These are phyloP conservation scores for Thymelicus lineola DNA, from an alignment of 2,888 invertebrate genomes.

Conservation along the genomic window DNA sequence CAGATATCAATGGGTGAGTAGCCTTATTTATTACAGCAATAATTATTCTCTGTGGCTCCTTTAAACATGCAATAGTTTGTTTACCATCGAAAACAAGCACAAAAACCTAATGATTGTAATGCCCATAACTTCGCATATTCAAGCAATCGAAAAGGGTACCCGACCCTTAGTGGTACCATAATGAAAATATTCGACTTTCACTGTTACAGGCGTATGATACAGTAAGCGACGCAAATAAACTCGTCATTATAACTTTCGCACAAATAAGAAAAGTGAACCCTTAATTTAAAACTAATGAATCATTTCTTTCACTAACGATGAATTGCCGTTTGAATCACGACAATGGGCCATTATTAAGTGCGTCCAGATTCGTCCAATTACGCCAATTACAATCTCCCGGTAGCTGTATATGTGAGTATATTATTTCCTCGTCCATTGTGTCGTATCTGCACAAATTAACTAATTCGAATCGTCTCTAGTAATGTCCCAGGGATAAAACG, in stretches of 20 bases:
- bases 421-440: slow-evolving; percentile 83
- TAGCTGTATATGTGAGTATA: slow-evolving; percentile 68
- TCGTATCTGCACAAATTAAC: slow-evolving; percentile 83
- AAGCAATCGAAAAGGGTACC: neutral
- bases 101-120: no score
- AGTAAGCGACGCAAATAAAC: neutral
- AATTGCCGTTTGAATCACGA: slow-evolving; percentile 81
- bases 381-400: slow-evolving; percentile 82
- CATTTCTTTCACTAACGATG: slow-evolving; percentile 79
- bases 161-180: no score
- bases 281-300: slow-evolving; percentile 77
- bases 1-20: slow-evolving; percentile 97
- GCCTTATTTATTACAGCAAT: neutral
- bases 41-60: no score
- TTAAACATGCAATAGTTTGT: no score
- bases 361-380: slow-evolving; percentile 84
- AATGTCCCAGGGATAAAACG: slow-evolving; percentile 43
- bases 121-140: neutral
- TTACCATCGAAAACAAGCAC: no score
- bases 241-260: slow-evolving; percentile 25
- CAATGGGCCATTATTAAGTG: slow-evolving; percentile 82
- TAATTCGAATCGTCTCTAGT: slow-evolving; percentile 69
- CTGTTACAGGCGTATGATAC: neutral
- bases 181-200: neutral
- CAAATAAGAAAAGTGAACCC: slow-evolving; percentile 22